These are phyloP conservation scores for Drosophila pruinosa DNA, from an alignment of 1,140 invertebrate species.

Conservation along the genomic window DNA sequence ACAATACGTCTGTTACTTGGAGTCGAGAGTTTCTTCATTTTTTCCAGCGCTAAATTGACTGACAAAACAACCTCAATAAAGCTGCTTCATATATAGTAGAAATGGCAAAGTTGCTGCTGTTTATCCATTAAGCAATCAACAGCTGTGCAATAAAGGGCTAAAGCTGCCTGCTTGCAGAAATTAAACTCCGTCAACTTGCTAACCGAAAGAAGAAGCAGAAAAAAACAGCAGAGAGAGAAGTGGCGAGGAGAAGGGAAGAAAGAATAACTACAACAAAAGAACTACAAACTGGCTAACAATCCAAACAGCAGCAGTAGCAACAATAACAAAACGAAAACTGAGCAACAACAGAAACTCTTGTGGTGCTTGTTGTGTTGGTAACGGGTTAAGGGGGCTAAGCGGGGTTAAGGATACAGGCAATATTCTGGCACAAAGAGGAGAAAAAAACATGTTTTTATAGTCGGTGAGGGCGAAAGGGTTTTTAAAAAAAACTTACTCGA, in stretches of 20 bases:
- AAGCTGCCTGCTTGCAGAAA: conserved; percentile 4
- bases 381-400: conserved; percentile 4
- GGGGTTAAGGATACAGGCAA: conserved; percentile 19
- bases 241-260: neutral
- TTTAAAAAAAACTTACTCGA: conserved; percentile 27
- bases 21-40: too few relatives aligned
- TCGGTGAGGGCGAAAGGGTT: neutral
- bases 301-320: conserved; percentile 32
- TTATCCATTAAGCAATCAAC: conserved; percentile 19
- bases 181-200: conserved; percentile 1
- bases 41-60: too few relatives aligned
- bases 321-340: conserved; percentile 41
- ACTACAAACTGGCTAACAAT: conserved; percentile 44
- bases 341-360: conserved; percentile 16
- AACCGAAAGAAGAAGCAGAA: neutral
- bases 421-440: conserved; percentile 3
- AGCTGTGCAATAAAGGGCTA: conserved; percentile 6
- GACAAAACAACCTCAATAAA: too few relatives aligned
- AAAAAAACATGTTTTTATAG: conserved; percentile 41
- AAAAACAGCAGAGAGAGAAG: neutral
- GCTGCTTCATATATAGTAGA: neutral
- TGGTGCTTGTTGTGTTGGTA: neutral
- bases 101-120: neutral
- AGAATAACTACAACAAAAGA: conserved; percentile 30
- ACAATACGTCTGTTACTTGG: too few relatives aligned